Evolutionary conservation across 2,888 invertebrate species (phyloP), one percentile per base, ranked within the genome.

Genomic region (Rotaria macrura): DNA sequence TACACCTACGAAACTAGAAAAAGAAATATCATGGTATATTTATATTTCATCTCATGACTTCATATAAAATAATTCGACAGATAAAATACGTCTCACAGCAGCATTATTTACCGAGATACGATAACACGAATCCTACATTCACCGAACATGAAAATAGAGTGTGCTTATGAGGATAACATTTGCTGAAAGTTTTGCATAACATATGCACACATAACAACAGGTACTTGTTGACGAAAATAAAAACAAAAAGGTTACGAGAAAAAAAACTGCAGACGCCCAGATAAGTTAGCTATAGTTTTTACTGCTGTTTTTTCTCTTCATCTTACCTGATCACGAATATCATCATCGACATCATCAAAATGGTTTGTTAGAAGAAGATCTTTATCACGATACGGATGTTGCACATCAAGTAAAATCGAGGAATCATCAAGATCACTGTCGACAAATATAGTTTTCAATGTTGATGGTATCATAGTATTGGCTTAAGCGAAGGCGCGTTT

Each of bases 161-260:
- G 20, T 34, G 34, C 34, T 65, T 34, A 23, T 14, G 65, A 1
- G 65, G 65, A 79, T 79, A 79, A 79, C 79, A 79, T 79, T 43
- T 43, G 43, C n/a, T n/a, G 43, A 79, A n/a, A 43, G 79, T 43
- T 43, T 79, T n/a, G 12, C 40, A 43, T 40, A 79, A 79, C 79
- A 79, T 43, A 40, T 43, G 9, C 38, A 79, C 9, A 2, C 79
- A 79, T 43, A 65, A 65, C 65, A 65, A 65, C 65, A 34, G 34
- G 65, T 65, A 65, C 65, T 34, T 65, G 65, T 65, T 65, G 65
- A 65, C 65, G n/a, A 65, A 65, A 65, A 65, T 7, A 65, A 65
- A 38, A 29, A 34, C 34, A 65, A 65, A 49, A 34, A 34, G 65
- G 20, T 34, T 25, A 57, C 29, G 55, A 57, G 29, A 14, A 29